Evolutionary conservation across 2,797 vertebrate species (phyloP).

Genomic region (Scolopax rusticola): DNA sequence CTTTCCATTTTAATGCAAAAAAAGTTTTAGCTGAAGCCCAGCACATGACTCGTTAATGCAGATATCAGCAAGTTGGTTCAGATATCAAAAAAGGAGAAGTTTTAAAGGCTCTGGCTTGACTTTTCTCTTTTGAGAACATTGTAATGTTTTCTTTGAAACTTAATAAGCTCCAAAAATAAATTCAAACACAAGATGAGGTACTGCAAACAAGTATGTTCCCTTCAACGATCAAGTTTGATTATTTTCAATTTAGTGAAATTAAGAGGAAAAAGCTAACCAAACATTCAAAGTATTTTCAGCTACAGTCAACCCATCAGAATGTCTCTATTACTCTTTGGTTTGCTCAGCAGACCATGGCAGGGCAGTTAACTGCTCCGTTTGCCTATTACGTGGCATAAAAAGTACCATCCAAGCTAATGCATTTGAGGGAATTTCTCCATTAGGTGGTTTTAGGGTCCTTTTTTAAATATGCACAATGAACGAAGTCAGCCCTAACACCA

Average conservation of each 20-base stretch:
- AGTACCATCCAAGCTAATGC: background rate
- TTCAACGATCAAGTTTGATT: background rate
- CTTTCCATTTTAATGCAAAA: background rate
- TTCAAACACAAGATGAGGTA: background rate
- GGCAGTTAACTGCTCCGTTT: background rate
- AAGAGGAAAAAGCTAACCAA: constrained; percentile 2
- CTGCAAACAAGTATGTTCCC: background rate
- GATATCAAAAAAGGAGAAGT: background rate
- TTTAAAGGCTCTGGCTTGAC: background rate
- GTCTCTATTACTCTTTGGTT: background rate
- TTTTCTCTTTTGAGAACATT: background rate
- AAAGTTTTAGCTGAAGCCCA: background rate
- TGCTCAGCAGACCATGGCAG: constrained; percentile 1
- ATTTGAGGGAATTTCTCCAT: background rate
- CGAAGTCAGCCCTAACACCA: background rate
- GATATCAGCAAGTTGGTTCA: background rate
- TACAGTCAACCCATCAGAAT: background rate
- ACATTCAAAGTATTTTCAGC: background rate
- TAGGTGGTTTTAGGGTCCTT: background rate
- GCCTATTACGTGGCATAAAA: background rate
- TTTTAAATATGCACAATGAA: background rate
- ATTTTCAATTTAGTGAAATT: constrained; percentile 2
- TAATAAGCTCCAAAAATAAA: background rate
- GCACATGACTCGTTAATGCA: background rate
- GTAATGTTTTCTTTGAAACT: background rate